Evolutionary conservation across 2,888 invertebrate species (phyloP).

Genomic region (Epinotia nisella): DNA sequence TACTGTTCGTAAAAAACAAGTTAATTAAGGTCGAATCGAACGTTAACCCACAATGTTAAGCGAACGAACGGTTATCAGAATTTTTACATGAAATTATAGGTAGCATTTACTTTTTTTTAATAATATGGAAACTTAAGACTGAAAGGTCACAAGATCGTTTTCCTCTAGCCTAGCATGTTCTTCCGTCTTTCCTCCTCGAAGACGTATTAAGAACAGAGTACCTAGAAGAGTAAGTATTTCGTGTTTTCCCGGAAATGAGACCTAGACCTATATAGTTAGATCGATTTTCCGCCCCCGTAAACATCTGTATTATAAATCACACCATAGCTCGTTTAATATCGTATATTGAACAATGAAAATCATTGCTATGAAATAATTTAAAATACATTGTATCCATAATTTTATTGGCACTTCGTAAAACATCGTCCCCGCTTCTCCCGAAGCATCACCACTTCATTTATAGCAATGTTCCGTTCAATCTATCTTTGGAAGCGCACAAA

Average conservation of each 20-base stretch:
- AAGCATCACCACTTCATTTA: slow-evolving; percentile 30
- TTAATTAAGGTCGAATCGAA: slow-evolving; percentile 40
- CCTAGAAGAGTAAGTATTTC: too few species aligned
- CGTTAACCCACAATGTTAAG: slow-evolving; percentile 15
- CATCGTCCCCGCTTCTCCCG: not conserved
- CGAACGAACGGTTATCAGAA: slow-evolving; percentile 2
- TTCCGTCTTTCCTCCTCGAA: not conserved
- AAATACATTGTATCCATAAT: not conserved
- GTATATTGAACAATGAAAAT: not conserved
- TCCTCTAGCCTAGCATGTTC: not conserved
- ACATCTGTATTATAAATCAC: too few species aligned
- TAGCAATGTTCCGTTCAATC: slow-evolving; percentile 31
- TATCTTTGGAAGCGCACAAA: slow-evolving; percentile 37
- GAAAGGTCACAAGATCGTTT: not conserved
- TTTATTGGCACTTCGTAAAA: slow-evolving; percentile 3
- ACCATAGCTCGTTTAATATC: too few species aligned
- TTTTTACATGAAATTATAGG: not conserved
- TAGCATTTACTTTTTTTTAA: slow-evolving; percentile 2
- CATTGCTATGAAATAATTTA: not conserved
- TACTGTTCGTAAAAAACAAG: slow-evolving; percentile 15
- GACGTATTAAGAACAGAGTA: too few species aligned
- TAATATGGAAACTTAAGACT: too few species aligned
- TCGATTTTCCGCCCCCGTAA: too few species aligned
- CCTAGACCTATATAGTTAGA: too few species aligned
- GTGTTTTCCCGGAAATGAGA: too few species aligned